Base-by-base conservation (phyloP, 2,113 vertebrate species). In the Sclerurus mexicanus region DNA sequence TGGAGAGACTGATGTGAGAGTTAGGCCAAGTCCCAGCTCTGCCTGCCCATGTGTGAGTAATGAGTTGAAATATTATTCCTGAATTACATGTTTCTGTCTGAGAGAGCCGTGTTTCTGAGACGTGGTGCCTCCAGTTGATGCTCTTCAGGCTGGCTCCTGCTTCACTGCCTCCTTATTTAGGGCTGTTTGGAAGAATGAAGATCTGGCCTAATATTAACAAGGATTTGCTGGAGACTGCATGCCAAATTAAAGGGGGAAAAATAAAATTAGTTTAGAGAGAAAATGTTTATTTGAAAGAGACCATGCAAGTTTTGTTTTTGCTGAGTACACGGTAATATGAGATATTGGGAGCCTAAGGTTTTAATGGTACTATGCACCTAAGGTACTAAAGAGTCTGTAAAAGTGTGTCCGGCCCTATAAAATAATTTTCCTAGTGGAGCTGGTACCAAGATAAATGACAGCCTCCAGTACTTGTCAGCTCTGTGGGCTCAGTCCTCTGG, bases 361-460 rank as follows among this genome's bases (percentile, higher is more conserved):
- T 83, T 91, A 93, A 75, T 12, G 17, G 22, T 39, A 18, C 37
- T 74, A 27, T 35, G 50, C 68, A 86, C 68, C 33, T 63, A 59
- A 90, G 50, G 67, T 64, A 75, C 52, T 78, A 74, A 73, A 58
- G 37, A 87, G 77, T 72, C 77, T 76, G 21, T 81, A 72, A 77
- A 90, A 95, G 31, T 23, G 44, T 69, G 59, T 75, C 66, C 66
- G 81, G 40, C 37, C 25, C 49, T 87, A 72, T 75, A 82, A 89
- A 87, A 89, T 52, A 47, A 68, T 82, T 92, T 88, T 94, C 37
- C 28, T 75, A 27, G 52, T 63, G 46, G 82, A 85, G 53, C 74
- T 85, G 74, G 62, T 85, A 85, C 39, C 66, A 94, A 79, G 71
- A 95, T 77, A 94, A 95, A 83, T 67, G 87, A 50, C 67, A 87